Evolutionary conservation across 2,113 vertebrate species (phyloP).

Genomic region (Alligator sinensis): DNA sequence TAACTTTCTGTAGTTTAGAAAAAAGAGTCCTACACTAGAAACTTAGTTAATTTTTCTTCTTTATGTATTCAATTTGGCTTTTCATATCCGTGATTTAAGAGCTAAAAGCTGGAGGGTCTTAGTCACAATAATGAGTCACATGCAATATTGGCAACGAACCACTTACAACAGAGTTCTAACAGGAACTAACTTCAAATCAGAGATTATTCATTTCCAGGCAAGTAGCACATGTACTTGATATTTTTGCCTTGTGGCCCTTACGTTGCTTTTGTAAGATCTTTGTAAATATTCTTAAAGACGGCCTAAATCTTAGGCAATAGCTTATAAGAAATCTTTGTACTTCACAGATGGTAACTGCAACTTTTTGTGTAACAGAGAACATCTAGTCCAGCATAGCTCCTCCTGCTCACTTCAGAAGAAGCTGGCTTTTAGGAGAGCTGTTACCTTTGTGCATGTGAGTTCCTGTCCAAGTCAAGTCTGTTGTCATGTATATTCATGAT

Average conservation of each 20-base stretch:
- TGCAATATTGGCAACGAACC: background rate
- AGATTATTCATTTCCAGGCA: background rate
- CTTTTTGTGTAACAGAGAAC: background rate
- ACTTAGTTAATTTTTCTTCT: conserved; percentile 15
- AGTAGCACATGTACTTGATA: background rate
- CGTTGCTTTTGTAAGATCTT: background rate
- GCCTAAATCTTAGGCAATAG: background rate
- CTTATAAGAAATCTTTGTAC: background rate
- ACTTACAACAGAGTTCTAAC: background rate
- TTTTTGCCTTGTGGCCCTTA: background rate
- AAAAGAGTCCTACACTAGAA: background rate
- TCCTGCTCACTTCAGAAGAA: background rate
- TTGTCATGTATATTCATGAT: background rate
- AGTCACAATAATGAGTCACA: background rate
- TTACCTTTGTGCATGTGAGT: background rate
- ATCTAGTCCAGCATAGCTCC: background rate
- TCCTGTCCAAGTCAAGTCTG: background rate
- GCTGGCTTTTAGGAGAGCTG: background rate
- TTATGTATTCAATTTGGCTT: conserved; percentile 31
- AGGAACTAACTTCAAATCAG: background rate
- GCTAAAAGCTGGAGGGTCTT: conserved; percentile 19
- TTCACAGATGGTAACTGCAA: background rate
- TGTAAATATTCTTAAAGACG: background rate
- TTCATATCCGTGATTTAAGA: conserved; percentile 26
- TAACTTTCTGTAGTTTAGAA: conserved; percentile 42